A percentile compares a stretch with the other conserved stretches of the same genome.
These are phyloP conservation scores for Tillus elongatus DNA, from an alignment of 2,888 invertebrate genomes.

Conservation along the genomic window DNA sequence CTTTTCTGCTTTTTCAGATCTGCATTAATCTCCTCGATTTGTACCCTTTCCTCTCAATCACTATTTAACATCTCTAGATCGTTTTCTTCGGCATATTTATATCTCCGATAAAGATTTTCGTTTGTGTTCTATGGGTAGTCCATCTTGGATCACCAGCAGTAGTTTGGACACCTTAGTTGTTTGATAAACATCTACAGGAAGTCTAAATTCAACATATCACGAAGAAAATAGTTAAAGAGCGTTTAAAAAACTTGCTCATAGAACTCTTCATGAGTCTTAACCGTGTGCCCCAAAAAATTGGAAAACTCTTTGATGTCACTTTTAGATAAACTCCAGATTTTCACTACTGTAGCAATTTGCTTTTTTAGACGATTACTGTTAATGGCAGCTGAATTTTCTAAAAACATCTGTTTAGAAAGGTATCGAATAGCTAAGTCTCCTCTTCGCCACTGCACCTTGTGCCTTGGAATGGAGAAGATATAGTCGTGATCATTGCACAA, in stretches of 20 bases:
- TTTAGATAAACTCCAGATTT: slow-evolving; percentile 10
- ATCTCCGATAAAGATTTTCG: slow-evolving; percentile 1
- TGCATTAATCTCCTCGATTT: background rate
- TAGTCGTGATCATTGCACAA: slow-evolving; percentile 2
- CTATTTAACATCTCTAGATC: slow-evolving; percentile 1
- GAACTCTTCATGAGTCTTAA: slow-evolving; percentile 8
- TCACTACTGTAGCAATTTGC: slow-evolving; percentile 23
- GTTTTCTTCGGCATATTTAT: slow-evolving; percentile 2
- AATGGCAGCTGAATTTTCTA: too few species aligned
- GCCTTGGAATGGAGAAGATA: background rate
- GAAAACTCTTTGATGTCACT: slow-evolving; percentile 8
- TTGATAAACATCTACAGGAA: slow-evolving; percentile 20
- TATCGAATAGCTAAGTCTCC: too few species aligned
- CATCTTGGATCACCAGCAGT: slow-evolving; percentile 15
- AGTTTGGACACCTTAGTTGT: slow-evolving; percentile 22
- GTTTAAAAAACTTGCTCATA: slow-evolving; percentile 2
- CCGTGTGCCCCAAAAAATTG: slow-evolving; percentile 10
- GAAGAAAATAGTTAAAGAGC: background rate
- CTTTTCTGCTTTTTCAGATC: background rate
- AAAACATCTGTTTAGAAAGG: too few species aligned
- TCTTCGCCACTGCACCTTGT: slow-evolving; percentile 4
- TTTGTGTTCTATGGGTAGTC: slow-evolving; percentile 16
- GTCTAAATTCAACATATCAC: slow-evolving; percentile 11
- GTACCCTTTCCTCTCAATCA: background rate
- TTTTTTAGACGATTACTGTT: slow-evolving; percentile 22